A percentile compares a stretch with the other conserved stretches of the same genome.
Conservation (phyloP, 2,888 invertebrate genomes). For the Oxystoma pomonae region DNA sequence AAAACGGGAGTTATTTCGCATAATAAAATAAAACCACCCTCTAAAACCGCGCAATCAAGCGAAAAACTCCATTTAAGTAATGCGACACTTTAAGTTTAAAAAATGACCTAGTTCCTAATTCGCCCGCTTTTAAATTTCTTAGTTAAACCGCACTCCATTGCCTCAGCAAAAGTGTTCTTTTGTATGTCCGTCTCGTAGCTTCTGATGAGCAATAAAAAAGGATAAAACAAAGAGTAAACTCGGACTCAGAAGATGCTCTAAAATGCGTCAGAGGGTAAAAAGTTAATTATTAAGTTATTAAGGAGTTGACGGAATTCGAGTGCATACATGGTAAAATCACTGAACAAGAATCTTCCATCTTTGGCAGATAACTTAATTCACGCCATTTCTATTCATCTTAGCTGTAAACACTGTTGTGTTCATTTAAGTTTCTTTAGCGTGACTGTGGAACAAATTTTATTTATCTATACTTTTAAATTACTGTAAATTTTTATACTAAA, state of each 20-base stretch:
- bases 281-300: neutral
- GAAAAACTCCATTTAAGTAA: neutral
- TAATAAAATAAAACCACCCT: neutral
- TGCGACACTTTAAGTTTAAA: neutral
- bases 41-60: neutral
- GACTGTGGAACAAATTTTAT: too few relatives aligned
- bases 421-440: too few relatives aligned
- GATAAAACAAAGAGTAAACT: neutral
- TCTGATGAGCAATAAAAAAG: neutral
- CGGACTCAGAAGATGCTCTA: neutral
- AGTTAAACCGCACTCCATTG: neutral
- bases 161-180: neutral
- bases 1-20: neutral
- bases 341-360: too few relatives aligned
- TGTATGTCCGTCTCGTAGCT: neutral
- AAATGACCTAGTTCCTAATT: neutral
- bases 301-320: too few relatives aligned
- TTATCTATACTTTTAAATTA: too few relatives aligned
- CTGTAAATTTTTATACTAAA: too few relatives aligned
- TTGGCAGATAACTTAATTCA: too few relatives aligned
- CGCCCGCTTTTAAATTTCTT: neutral
- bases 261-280: neutral
- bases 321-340: too few relatives aligned
- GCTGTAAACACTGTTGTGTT: too few relatives aligned
- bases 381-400: too few relatives aligned